Conservation (phyloP, 2,113 vertebrate species). For the Willisornis vidua region DNA sequence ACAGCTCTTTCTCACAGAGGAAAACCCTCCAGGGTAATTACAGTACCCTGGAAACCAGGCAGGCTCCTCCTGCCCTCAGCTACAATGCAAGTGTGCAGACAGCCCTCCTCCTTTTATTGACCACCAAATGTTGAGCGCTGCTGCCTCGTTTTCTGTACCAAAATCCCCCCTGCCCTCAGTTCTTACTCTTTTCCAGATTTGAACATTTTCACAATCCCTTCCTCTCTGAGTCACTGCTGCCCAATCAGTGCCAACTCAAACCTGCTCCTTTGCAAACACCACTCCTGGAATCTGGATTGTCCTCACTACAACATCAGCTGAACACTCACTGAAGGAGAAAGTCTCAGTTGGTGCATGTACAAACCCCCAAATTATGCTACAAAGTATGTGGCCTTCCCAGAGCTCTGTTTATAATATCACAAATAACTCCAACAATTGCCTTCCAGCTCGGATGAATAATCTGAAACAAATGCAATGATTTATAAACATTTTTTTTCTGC, state of each 20-base stretch:
- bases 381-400: not conserved
- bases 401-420: slow-evolving; percentile 31
- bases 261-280: not conserved
- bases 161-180: not conserved
- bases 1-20: not conserved
- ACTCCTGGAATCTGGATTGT: not conserved
- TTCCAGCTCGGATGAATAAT: slow-evolving; percentile 57
- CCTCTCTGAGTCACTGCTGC: not conserved
- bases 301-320: not conserved
- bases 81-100: not conserved
- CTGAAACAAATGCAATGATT: slow-evolving; percentile 50
- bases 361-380: not conserved
- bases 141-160: not conserved
- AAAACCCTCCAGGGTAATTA: not conserved
- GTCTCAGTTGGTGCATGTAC: not conserved
- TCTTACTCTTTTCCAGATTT: not conserved
- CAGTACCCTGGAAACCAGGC: not conserved
- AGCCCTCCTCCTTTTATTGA: not conserved
- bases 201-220: not conserved
- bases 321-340: not conserved
- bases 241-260: not conserved
- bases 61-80: not conserved
- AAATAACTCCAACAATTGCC: slow-evolving; percentile 32
- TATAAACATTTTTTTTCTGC: slow-evolving; percentile 43
- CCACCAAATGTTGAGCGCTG: not conserved